Base-by-base conservation (phyloP, 2,113 vertebrate genomes). In the Hirundichthys speculiger region DNA sequence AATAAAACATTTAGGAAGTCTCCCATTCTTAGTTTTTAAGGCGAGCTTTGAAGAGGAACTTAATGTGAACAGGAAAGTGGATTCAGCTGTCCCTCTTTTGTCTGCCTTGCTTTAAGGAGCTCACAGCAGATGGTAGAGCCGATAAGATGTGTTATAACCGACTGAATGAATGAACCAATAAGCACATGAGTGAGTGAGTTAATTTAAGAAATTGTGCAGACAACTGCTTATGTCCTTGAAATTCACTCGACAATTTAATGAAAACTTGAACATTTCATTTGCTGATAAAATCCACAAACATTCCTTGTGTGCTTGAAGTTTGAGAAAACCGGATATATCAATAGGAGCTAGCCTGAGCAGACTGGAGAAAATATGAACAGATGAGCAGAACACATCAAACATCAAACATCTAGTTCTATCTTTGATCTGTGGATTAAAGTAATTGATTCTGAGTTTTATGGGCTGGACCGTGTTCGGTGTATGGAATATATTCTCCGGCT, bases 381-480 rank as follows among this genome's bases (percentile, higher is more conserved):
- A 80, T 58, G 71, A 79, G 61, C 62, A 61, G 64, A 64, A 65
- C 65, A 82, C 59, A 83, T 67, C 64, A 34, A 80, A 72, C 78
- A 77, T 82, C 76, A 86, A 65, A 75, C 77, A 78, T 73, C 58
- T 68, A 11, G 41, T 46, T 30, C 72, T 74, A 53, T 80, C 74
- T 86, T 86, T 86, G 80, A 88, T 87, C 76, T 80, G 49, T 21
- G 55, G 74, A 74, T 87, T 81, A 73, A 67, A 88, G 80, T 78
- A 76, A 87, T 77, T 82, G 86, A 85, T 79, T 65, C 64, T 77
- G 76, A 82, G 77, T 83, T 89, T 84, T 83, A 86, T 83, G 61
- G 77, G 68, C 73, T 63, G 69, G 80, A 50, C 60, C 63, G 34
- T 64, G 76, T 73, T 80, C 73, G 65, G 61, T 64, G 42, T 62